Evolutionary conservation across 1,140 invertebrate species (phyloP).

Genomic region (Listronotus bonariensis): DNA sequence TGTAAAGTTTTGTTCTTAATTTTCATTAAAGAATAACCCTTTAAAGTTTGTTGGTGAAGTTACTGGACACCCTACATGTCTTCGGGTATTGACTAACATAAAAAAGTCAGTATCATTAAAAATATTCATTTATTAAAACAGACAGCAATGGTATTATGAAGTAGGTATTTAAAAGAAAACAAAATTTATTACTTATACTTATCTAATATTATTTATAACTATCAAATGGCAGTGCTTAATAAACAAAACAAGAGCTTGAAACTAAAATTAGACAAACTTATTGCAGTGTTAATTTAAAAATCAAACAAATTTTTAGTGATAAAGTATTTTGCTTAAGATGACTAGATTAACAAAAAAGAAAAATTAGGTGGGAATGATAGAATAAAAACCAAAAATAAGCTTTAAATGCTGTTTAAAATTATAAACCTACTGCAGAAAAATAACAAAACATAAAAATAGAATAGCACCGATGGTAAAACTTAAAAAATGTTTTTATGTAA

Average conservation of each 20-base stretch:
- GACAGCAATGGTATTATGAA: constrained; percentile 24
- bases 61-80: too few relatives aligned
- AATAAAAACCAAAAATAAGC: background rate
- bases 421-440: background rate
- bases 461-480: constrained; percentile 7
- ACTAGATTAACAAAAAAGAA: constrained; percentile 17
- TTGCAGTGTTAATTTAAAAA: background rate
- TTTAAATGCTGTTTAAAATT: too few relatives aligned
- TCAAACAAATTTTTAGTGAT: background rate
- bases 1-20: too few relatives aligned
- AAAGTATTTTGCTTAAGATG: background rate
- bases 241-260: constrained; percentile 30
- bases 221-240: constrained; percentile 47
- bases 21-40: too few relatives aligned
- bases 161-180: constrained; percentile 3
- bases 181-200: constrained; percentile 10
- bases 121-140: constrained; percentile 18
- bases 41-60: too few relatives aligned
- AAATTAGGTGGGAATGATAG: constrained; percentile 18
- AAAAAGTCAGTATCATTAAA: constrained; percentile 3
- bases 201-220: constrained; percentile 31
- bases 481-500: background rate
- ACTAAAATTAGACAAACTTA: constrained; percentile 9
- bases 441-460: background rate
- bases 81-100: background rate